These are phyloP conservation scores for Camelus bactrianus DNA, from an alignment of 2,113 vertebrate genomes.

Conservation along the genomic window DNA sequence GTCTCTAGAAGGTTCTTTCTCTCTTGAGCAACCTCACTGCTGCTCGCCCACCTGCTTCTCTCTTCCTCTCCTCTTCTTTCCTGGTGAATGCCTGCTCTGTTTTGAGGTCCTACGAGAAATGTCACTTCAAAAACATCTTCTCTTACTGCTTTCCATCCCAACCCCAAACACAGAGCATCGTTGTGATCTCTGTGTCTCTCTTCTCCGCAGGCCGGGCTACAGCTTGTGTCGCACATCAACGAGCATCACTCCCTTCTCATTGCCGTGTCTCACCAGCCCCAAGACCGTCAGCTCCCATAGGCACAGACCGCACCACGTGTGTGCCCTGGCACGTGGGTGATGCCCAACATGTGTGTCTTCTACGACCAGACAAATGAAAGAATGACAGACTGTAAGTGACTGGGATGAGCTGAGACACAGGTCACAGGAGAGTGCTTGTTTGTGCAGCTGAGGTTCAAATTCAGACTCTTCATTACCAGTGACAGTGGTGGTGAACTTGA, in stretches of 20 bases:
- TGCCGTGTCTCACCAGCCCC: not conserved
- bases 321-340: rapidly evolving
- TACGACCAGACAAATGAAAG: not conserved
- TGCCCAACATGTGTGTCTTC: rapidly evolving
- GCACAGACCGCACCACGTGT: rapidly evolving
- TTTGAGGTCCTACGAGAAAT: not conserved
- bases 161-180: not conserved
- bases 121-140: not conserved
- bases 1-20: not conserved
- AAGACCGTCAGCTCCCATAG: rapidly evolving
- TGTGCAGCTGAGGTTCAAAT: not conserved
- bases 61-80: no score
- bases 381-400: rapidly evolving
- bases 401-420: rapidly evolving
- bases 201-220: rapidly evolving
- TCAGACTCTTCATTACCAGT: rapidly evolving
- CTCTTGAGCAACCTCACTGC: not conserved
- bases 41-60: rapidly evolving
- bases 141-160: not conserved
- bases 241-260: rapidly evolving
- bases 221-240: rapidly evolving
- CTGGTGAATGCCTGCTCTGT: not conserved
- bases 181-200: rapidly evolving
- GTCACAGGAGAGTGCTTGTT: rapidly evolving
- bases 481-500: rapidly evolving